Conservation (phyloP, 2,113 vertebrate species). For the Pantherophis guttatus region DNA sequence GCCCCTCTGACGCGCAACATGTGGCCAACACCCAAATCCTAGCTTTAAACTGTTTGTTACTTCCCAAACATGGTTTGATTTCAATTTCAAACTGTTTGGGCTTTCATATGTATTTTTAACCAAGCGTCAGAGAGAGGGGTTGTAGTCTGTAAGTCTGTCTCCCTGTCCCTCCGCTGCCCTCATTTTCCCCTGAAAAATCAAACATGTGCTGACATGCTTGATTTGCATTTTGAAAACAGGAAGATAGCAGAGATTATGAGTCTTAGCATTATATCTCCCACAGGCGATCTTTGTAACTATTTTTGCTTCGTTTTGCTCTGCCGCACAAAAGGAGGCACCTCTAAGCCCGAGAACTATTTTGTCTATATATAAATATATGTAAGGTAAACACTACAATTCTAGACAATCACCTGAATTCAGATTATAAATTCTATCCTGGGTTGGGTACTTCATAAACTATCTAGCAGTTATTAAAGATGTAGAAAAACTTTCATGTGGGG, state of each 20-base stretch:
- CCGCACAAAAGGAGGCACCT: rapidly evolving
- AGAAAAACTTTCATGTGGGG: conserved; percentile 36
- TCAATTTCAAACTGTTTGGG: conserved; percentile 43
- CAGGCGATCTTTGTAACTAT: not conserved
- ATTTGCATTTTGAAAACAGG: not conserved
- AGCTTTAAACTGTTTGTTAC: conserved; percentile 39
- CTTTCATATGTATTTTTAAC: conserved; percentile 54
- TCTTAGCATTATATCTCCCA: not conserved
- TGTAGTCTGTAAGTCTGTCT: not conserved
- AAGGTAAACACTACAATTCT: not conserved
- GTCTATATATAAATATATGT: rapidly evolving
- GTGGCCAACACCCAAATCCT: conserved; percentile 19
- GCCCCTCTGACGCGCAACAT: conserved; percentile 27
- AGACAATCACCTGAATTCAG: not conserved
- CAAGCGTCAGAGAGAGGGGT: not conserved
- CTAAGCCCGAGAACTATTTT: not conserved
- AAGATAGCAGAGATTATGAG: conserved; percentile 14
- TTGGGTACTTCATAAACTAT: not conserved
- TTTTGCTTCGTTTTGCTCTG: rapidly evolving
- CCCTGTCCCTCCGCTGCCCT: not conserved
- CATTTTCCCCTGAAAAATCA: not conserved
- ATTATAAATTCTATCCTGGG: not conserved
- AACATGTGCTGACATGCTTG: not conserved
- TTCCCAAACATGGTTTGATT: conserved; percentile 59
- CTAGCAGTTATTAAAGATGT: conserved; percentile 39